Percentiles rank a stretch among this genome's conserved stretches.
These are phyloP conservation scores for Teleogryllus occipitalis DNA, from an alignment of 1,140 invertebrate genomes.

Conservation along the genomic window DNA sequence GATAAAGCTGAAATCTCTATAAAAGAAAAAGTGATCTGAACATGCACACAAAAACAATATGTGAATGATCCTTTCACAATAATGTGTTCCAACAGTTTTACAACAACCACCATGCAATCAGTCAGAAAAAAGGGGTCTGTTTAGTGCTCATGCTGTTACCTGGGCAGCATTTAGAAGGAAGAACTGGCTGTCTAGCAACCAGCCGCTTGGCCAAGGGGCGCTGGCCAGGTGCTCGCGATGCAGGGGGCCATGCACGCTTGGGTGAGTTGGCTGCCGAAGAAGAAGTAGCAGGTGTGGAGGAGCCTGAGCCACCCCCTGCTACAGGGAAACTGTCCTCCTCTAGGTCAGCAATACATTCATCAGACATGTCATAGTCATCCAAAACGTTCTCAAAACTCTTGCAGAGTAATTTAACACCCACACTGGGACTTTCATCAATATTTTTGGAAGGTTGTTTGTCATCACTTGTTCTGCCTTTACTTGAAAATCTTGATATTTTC, in stretches of 20 bases:
- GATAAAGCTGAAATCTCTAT: too few species aligned
- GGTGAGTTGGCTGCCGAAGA: conserved; percentile 57
- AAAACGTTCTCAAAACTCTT: conserved; percentile 17
- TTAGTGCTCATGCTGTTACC: conserved; percentile 2
- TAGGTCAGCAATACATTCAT: not conserved
- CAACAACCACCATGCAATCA: not conserved
- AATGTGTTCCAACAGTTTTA: too few species aligned
- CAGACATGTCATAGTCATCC: conserved; percentile 15
- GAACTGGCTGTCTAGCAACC: conserved; percentile 8
- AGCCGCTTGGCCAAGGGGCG: conserved; percentile 7
- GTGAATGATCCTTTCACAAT: too few species aligned
- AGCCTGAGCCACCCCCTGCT: conserved; percentile 50
- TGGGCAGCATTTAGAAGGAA: conserved; percentile 14
- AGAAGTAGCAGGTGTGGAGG: conserved; percentile 47
- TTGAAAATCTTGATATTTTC: not conserved
- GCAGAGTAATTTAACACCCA: conserved; percentile 17
- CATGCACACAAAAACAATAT: too few species aligned
- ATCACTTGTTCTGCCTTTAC: not conserved
- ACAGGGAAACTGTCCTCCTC: conserved; percentile 13
- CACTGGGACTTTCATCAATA: not conserved
- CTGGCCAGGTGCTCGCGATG: conserved; percentile 25
- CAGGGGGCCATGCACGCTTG: conserved; percentile 47
- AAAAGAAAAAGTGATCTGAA: too few species aligned
- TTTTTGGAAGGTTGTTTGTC: not conserved
- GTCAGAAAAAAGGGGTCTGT: not conserved